Percentiles rank a stretch among this genome's conserved stretches.
These are phyloP conservation scores for Bucco capensis DNA, from an alignment of 2,113 vertebrate species.

Conservation along the genomic window DNA sequence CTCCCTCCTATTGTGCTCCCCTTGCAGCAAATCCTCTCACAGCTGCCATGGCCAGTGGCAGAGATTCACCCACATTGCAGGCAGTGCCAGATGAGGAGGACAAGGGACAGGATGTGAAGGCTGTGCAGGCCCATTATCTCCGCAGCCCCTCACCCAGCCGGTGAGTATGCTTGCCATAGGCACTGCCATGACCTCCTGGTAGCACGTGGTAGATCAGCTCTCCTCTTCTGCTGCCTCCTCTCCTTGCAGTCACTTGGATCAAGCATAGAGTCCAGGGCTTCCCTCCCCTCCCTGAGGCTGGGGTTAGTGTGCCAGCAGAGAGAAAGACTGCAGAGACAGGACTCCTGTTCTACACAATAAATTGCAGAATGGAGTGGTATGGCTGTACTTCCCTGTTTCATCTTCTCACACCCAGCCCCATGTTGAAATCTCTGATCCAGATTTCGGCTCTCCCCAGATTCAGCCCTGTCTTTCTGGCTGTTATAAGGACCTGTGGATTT, in stretches of 20 bases:
- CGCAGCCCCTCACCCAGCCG: constrained; percentile 89
- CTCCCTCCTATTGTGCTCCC: background rate
- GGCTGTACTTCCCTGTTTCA: background rate
- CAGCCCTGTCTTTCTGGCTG: background rate
- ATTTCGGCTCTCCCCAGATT: background rate
- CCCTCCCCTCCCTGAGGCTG: background rate
- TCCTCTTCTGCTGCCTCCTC: background rate
- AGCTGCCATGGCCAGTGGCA: constrained; percentile 79
- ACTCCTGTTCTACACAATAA: background rate
- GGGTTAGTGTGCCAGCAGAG: background rate
- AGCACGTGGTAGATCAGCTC: background rate
- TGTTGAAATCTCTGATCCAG: background rate
- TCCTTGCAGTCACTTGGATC: background rate
- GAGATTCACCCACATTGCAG: constrained; percentile 66
- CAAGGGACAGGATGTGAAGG: constrained; percentile 49
- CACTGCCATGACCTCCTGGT: background rate
- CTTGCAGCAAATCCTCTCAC: background rate
- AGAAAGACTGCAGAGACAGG: background rate
- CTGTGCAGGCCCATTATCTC: constrained; percentile 87
- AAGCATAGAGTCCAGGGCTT: background rate
- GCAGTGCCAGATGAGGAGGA: constrained; percentile 73
- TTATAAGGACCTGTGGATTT: background rate
- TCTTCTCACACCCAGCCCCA: background rate
- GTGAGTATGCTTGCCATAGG: constrained; percentile 36
- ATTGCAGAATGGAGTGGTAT: background rate